Conservation (phyloP, 2,888 invertebrate species). For the Drosophila differens region DNA sequence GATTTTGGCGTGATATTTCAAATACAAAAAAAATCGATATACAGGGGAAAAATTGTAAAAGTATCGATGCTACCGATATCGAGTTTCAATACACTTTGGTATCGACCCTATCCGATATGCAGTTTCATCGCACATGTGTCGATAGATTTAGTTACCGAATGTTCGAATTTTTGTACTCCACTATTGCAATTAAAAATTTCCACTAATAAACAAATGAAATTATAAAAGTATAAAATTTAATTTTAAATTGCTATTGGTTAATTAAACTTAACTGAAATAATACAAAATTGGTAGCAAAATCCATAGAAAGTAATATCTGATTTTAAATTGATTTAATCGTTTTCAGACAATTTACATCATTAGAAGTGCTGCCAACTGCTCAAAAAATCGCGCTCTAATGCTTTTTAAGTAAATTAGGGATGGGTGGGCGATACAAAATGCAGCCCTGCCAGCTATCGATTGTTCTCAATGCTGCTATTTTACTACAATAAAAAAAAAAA, state of each 20-base stretch:
- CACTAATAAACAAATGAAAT: not conserved
- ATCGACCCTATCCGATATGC: not conserved
- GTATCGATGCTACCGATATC: not conserved
- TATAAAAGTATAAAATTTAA: not conserved
- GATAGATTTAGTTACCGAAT: not conserved
- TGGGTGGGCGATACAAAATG: slow-evolving; percentile 1
- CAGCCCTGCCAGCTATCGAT: slow-evolving; percentile 40
- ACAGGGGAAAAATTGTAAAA: not conserved
- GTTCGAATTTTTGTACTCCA: not conserved
- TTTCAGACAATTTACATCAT: not conserved
- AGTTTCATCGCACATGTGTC: not conserved
- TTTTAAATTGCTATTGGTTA: not conserved
- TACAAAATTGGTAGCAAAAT: not conserved
- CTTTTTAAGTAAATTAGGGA: not conserved
- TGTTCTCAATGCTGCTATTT: slow-evolving; percentile 16
- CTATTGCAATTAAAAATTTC: not conserved
- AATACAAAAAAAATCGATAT: not conserved
- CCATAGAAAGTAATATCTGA: not conserved
- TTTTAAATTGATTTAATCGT: not conserved
- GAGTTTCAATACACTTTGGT: no score
- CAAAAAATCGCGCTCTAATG: not conserved
- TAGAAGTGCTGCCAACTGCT: slow-evolving; percentile 1
- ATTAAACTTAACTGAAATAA: not conserved
- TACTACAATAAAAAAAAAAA: slow-evolving; percentile 30
- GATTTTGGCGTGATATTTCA: not conserved